Conservation (phyloP, 2,797 vertebrate species). For the Alosa sapidissima region DNA sequence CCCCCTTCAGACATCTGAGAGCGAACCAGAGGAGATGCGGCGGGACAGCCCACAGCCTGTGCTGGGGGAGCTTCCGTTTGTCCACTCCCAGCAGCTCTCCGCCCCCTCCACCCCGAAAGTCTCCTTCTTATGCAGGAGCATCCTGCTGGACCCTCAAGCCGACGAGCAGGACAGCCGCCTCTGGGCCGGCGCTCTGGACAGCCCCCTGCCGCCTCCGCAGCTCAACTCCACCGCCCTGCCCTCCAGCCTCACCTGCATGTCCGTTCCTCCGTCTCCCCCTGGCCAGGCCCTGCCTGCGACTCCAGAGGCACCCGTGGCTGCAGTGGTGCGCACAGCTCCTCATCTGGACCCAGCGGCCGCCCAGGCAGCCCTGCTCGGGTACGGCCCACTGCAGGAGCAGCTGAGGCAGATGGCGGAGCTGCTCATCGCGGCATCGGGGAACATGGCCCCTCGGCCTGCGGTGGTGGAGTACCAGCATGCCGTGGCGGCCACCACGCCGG, state of each 20-base stretch:
- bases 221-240: slow-evolving; percentile 71
- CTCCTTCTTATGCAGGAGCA: slow-evolving; percentile 28
- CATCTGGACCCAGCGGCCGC: slow-evolving; percentile 41
- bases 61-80: slow-evolving; percentile 30
- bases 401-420: slow-evolving; percentile 76
- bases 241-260: slow-evolving; percentile 26
- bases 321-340: slow-evolving; percentile 22
- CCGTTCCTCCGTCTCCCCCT: neutral
- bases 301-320: slow-evolving; percentile 26
- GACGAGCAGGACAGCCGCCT: slow-evolving; percentile 36
- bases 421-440: slow-evolving; percentile 69
- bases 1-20: slow-evolving; percentile 4
- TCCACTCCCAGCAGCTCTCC: slow-evolving; percentile 36
- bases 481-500: slow-evolving; percentile 29
- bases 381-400: slow-evolving; percentile 73
- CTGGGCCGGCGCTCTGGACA: slow-evolving; percentile 63
- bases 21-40: neutral
- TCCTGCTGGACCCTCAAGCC: neutral
- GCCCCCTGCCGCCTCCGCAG: slow-evolving; percentile 67
- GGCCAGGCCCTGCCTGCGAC: neutral
- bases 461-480: neutral
- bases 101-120: slow-evolving; percentile 39
- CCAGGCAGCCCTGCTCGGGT: slow-evolving; percentile 47
- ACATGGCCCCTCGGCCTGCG: slow-evolving; percentile 48
- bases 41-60: neutral